Conservation (phyloP, 35 echinoderm and acorn worm species). For the Ophiothrix spiculata region DNA sequence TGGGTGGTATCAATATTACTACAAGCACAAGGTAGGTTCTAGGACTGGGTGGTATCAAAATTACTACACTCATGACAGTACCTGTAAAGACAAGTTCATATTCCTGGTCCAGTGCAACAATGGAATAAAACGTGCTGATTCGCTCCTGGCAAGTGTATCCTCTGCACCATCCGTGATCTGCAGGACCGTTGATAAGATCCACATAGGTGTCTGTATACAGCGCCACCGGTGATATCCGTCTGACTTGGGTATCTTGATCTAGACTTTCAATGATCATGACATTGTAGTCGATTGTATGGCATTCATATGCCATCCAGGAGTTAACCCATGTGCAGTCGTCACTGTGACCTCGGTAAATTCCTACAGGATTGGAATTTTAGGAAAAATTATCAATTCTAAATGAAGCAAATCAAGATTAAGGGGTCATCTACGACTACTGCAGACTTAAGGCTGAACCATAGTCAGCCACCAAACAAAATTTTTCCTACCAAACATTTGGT, state of each 20-base stretch:
- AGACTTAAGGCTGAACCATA: no score
- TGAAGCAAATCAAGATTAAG: no score
- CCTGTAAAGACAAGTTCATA: constrained; percentile 45
- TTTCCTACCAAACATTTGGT: no score
- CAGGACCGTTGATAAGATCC: constrained; percentile 53
- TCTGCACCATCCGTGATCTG: constrained; percentile 56
- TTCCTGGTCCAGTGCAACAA: constrained; percentile 29
- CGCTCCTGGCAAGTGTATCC: constrained; percentile 62
- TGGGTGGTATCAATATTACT: no score
- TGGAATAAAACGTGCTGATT: constrained; percentile 58
- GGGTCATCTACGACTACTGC: no score
- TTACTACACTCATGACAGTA: no score
- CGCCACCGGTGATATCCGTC: constrained; percentile 37
- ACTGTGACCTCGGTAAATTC: not conserved
- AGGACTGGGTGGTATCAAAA: no score
- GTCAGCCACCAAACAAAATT: no score
- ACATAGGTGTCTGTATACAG: constrained; percentile 36
- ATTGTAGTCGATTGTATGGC: constrained; percentile 33
- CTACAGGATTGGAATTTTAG: not conserved
- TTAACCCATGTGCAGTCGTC: constrained; percentile 14
- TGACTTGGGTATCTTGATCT: constrained; percentile 40
- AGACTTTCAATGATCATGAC: constrained; percentile 56
- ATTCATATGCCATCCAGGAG: constrained; percentile 41
- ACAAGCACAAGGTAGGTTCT: no score
- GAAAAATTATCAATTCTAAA: no score